Evolutionary conservation across 1,140 invertebrate species (phyloP), one percentile per base, ranked within the genome.

Genomic region (Trichonephila clavipes): DNA sequence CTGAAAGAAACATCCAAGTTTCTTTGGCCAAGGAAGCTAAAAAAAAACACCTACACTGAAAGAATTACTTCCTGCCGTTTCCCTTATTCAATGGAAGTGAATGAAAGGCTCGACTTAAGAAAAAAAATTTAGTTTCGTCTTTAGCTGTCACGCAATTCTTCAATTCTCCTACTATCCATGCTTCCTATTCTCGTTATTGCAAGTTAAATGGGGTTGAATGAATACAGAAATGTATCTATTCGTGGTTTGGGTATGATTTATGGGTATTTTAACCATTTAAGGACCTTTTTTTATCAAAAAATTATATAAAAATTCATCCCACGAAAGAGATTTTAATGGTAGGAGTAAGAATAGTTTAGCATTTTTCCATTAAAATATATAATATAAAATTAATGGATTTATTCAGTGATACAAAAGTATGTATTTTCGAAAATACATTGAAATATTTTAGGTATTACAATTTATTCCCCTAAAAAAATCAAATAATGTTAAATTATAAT

Each of bases 31-130:
- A 88, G 87, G 87, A 88, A 69, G 34, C 62, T 7, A 66, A 86
- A 51, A 51, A 86, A 86, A 86, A 83, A 83, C 51, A 58, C 82
- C 51, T 83, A 51, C 82, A 59, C 51, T 51, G 82, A 24, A 83
- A 3, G 40, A 59, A 59, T 16, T 40, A 59, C 51, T 83, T 83
- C 82, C 40, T 59, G 82, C 16, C 40, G 14, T 5, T 58, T 58
- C 10, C 14, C 51, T 83, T 51, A 14, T n/a, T 12, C 2, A 83
- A 59, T 58, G 44, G 40, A 83, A 21, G 82, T 59, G 82, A 51
- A 83, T 59, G 51, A 19, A n/a, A 51, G 18, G 82, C 7, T 16
- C 40, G n/a, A 51, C 51, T 51, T 51, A 7, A 7, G n/a, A 16
- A 34, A 77, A 83, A 19, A 59, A 58, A 21, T 83, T 58, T 3